Conservation (phyloP, 2,113 vertebrate species). For the Leptosomus discolor region DNA sequence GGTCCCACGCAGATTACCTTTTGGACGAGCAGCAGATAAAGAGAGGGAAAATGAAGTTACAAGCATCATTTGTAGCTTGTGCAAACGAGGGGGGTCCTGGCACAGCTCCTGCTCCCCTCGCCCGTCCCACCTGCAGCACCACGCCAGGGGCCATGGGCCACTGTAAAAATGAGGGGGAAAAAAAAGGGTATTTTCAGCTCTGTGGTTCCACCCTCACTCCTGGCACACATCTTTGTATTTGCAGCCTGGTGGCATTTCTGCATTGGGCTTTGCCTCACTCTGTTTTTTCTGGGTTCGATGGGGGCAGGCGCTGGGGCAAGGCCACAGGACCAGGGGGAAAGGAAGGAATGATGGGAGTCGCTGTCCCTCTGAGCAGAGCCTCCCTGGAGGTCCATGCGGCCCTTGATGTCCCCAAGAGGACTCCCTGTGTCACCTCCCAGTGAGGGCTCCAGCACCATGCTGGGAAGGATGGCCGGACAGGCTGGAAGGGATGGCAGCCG, state of each 20-base stretch:
- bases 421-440: background rate
- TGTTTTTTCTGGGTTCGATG: accelerated
- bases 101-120: background rate
- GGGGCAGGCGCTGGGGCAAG: background rate
- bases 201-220: accelerated
- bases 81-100: too few species aligned
- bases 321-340: accelerated
- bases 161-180: background rate
- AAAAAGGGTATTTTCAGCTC: accelerated
- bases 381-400: accelerated
- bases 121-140: background rate
- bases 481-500: accelerated
- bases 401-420: accelerated
- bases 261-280: accelerated
- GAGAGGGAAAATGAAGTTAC: background rate
- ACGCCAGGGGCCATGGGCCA: accelerated
- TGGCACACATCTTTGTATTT: accelerated
- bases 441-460: background rate
- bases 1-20: background rate
- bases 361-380: accelerated
- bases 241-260: accelerated
- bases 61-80: too few species aligned
- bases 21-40: background rate
- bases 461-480: background rate
- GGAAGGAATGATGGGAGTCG: accelerated